Percentiles rank a stretch among this genome's conserved stretches.
Conservation (phyloP, 2,113 vertebrate species). For the Saguinus imperator region DNA sequence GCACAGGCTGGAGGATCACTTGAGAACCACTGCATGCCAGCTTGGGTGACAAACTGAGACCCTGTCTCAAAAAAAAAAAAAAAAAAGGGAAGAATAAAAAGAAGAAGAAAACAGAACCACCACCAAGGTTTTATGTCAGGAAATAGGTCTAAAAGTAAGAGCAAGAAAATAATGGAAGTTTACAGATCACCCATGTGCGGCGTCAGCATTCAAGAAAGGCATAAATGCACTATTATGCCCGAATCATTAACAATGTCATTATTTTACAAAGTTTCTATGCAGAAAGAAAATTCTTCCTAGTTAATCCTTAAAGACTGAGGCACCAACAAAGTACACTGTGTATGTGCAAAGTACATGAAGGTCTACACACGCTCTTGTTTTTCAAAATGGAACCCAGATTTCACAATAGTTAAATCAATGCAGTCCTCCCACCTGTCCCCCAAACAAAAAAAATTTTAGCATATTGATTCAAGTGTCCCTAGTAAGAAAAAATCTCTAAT, state of each 20-base stretch:
- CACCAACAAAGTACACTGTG: not conserved
- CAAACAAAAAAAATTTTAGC: not conserved
- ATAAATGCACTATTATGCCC: not conserved
- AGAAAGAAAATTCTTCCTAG: slow-evolving; percentile 43
- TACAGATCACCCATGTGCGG: not conserved
- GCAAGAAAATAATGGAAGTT: not conserved
- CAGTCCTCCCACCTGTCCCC: not conserved
- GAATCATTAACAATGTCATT: not conserved
- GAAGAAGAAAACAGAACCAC: not conserved
- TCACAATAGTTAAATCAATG: not conserved
- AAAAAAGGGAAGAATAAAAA: too few species aligned
- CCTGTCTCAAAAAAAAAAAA: too few species aligned
- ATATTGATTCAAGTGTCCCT: not conserved
- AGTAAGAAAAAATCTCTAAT: not conserved
- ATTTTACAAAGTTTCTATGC: slow-evolving; percentile 35
- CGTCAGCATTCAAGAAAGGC: not conserved
- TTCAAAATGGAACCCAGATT: slow-evolving; percentile 4
- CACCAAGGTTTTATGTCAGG: not conserved
- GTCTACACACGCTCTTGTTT: not conserved
- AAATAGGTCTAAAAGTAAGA: not conserved
- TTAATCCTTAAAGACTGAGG: not conserved
- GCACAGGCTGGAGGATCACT: too few species aligned
- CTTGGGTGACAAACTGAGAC: too few species aligned
- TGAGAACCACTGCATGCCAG: too few species aligned
- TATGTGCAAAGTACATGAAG: not conserved